These are phyloP conservation scores for Gymnobelideus leadbeateri DNA, from an alignment of 2,113 vertebrate genomes.

Conservation along the genomic window DNA sequence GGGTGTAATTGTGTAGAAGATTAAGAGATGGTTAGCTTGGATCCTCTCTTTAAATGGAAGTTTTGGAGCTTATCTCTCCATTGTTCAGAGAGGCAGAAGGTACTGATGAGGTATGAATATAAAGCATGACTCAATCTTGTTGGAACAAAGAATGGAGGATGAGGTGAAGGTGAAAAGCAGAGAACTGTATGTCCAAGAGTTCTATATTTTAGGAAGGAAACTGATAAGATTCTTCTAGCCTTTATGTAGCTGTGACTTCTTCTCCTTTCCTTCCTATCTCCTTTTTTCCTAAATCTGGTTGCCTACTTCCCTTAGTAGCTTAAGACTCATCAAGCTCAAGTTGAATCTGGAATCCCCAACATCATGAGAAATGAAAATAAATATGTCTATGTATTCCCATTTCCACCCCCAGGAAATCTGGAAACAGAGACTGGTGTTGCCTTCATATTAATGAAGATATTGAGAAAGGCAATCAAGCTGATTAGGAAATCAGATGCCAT, in stretches of 20 bases:
- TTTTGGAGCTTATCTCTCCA: neutral
- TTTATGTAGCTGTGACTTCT: neutral
- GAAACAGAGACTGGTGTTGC: neutral
- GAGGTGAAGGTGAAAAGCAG: no score
- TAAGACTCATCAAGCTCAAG: neutral
- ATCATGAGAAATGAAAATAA: neutral
- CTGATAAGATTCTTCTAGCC: neutral
- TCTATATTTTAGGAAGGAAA: neutral
- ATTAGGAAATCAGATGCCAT: neutral
- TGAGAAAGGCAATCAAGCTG: neutral
- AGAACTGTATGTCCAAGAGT: neutral
- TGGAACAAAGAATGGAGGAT: neutral
- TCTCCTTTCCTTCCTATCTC: neutral
- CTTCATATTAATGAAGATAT: neutral
- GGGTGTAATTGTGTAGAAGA: neutral
- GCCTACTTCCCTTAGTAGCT: neutral
- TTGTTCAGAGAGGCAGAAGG: neutral
- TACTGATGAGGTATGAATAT: neutral
- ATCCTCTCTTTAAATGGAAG: neutral
- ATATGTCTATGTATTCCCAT: neutral
- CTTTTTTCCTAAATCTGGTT: no score
- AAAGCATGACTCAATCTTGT: neutral
- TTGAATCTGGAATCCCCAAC: neutral
- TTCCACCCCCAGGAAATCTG: neutral
- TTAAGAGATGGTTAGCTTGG: neutral